Evolutionary conservation across 2,797 vertebrate species (phyloP).

Genomic region (Platyrinchus mystaceus): DNA sequence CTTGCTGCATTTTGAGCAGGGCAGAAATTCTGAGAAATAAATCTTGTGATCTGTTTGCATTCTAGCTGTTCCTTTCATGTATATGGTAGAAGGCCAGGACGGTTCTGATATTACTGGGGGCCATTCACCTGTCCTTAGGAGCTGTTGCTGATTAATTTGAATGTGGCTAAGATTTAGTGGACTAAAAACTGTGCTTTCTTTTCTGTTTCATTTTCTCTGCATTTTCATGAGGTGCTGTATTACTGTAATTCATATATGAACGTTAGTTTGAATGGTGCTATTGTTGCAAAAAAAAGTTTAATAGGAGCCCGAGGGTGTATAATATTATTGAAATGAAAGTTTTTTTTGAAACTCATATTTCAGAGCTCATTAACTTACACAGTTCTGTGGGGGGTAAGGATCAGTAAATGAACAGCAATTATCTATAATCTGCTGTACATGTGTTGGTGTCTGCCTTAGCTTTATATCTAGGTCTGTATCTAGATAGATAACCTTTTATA

Average conservation of each 20-base stretch:
- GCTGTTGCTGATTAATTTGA: slow-evolving; percentile 1
- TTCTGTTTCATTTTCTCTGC: slow-evolving; percentile 36
- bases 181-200: background rate
- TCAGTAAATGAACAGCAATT: slow-evolving; percentile 62
- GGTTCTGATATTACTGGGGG: background rate
- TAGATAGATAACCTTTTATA: background rate
- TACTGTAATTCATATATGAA: slow-evolving; percentile 52
- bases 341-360: slow-evolving; percentile 67
- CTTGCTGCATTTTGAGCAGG: background rate
- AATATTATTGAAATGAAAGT: slow-evolving; percentile 56
- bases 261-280: slow-evolving; percentile 54
- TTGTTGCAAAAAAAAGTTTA: slow-evolving; percentile 65
- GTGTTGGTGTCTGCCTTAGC: slow-evolving; percentile 1
- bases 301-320: slow-evolving; percentile 31
- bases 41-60: background rate
- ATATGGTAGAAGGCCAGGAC: background rate
- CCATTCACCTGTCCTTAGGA: background rate
- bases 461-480: background rate
- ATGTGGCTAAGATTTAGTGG: background rate
- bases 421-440: slow-evolving; percentile 42
- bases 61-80: background rate
- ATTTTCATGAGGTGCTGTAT: slow-evolving; percentile 38
- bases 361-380: slow-evolving; percentile 64
- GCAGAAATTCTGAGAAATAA: background rate
- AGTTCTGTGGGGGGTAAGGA: slow-evolving; percentile 57